phyloP scores from a whole-genome alignment of 2,888 invertebrate species.

The Volucella zonaria region DNA sequence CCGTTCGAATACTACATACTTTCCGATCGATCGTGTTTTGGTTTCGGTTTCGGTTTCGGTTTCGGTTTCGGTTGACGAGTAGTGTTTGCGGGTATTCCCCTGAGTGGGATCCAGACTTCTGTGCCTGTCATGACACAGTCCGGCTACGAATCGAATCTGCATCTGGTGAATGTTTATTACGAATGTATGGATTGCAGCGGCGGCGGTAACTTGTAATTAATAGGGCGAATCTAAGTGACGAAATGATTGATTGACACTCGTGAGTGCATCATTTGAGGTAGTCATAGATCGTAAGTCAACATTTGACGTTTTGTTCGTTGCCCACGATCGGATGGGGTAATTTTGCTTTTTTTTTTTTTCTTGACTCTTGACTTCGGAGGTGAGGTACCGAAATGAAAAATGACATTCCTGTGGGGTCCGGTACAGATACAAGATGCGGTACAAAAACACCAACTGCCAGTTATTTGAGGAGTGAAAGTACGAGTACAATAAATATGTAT shows the following conservation, averaged over 20 bases:
- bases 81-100: conserved; percentile 1
- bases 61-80: too few species aligned
- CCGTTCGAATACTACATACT: conserved; percentile 60
- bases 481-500: not conserved
- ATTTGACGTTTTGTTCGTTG: conserved; percentile 23
- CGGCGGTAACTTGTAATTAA: conserved; percentile 57
- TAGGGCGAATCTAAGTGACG: conserved; percentile 70
- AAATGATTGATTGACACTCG: conserved; percentile 73
- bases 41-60: not conserved
- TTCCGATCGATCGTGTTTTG: conserved; percentile 58
- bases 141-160: conserved; percentile 28
- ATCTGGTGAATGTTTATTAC: conserved; percentile 44
- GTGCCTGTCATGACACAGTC: conserved; percentile 11
- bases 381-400: conserved; percentile 10
- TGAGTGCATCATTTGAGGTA: conserved; percentile 51
- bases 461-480: conserved; percentile 41
- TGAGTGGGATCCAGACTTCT: conserved; percentile 9
- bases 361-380: not conserved
- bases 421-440: not conserved
- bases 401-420: conserved; percentile 16
- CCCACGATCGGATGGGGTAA: conserved; percentile 12
- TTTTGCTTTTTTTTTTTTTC: not conserved
- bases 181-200: not conserved
- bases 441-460: too few species aligned
- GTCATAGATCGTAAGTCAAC: not conserved